phyloP scores from a whole-genome alignment of 2,888 invertebrate genomes.

The Euplexia lucipara region DNA sequence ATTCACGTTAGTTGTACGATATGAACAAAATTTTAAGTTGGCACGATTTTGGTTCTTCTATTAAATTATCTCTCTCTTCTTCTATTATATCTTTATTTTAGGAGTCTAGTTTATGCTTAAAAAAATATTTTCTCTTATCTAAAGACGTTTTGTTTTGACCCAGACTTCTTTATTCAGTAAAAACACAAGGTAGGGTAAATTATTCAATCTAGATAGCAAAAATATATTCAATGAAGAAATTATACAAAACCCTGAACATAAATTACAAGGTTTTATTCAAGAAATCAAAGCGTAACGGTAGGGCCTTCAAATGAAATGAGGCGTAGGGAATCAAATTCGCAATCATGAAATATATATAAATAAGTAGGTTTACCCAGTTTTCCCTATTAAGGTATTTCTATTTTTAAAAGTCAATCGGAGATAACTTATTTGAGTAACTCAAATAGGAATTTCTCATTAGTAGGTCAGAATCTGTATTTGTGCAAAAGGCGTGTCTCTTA shows the following conservation, averaged over 20 bases:
- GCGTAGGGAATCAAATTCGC: conserved; percentile 67
- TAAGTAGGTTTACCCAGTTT: conserved; percentile 60
- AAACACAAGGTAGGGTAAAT: conserved; percentile 40
- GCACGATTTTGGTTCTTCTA: too few relatives aligned
- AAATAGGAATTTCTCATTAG: background rate
- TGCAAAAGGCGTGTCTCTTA: too few relatives aligned
- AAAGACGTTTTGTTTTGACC: conserved; percentile 1
- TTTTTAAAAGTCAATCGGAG: background rate
- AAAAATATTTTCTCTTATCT: background rate
- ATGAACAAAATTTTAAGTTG: too few relatives aligned
- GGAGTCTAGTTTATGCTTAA: too few relatives aligned
- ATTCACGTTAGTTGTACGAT: too few relatives aligned
- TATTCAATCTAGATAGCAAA: conserved; percentile 54
- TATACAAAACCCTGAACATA: conserved; percentile 46
- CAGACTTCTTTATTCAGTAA: conserved; percentile 7
- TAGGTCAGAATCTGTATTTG: too few relatives aligned
- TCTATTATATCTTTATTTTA: too few relatives aligned
- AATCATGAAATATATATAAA: conserved; percentile 47
- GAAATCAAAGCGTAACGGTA: conserved; percentile 34
- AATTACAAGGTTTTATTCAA: conserved; percentile 47
- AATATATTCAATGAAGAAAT: conserved; percentile 59
- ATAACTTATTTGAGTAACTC: background rate
- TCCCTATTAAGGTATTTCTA: conserved; percentile 56
- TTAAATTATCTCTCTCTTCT: too few relatives aligned
- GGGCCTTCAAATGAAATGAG: conserved; percentile 42